Evolutionary conservation across 1,140 invertebrate genomes (phyloP).

Genomic region (Tetramorium alpestre): DNA sequence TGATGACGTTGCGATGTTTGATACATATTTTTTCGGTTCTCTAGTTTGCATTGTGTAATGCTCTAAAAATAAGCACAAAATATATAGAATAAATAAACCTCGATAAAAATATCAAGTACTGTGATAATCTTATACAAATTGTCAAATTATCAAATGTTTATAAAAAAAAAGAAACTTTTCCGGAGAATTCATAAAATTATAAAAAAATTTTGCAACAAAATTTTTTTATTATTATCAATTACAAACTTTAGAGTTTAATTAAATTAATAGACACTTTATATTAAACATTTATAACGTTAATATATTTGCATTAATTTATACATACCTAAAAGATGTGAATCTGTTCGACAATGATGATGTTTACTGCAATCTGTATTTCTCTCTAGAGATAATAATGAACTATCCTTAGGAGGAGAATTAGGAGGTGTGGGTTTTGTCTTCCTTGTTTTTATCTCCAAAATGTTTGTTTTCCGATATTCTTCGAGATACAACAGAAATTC

Average conservation of each 20-base stretch:
- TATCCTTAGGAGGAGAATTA: constrained; percentile 69
- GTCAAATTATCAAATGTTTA: neutral
- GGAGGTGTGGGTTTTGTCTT: constrained; percentile 72
- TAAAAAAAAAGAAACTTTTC: neutral
- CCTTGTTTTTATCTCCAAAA: constrained; percentile 79
- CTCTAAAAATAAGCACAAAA: constrained; percentile 13
- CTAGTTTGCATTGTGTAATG: constrained; percentile 5
- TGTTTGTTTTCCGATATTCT: constrained; percentile 84
- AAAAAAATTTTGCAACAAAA: neutral
- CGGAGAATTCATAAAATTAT: neutral
- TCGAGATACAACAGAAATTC: constrained; percentile 87
- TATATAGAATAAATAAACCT: neutral
- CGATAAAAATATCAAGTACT: neutral
- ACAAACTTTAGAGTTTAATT: neutral
- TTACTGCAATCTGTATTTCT: constrained; percentile 16
- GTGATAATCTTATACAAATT: neutral
- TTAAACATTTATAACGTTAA: neutral
- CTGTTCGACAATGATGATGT: constrained; percentile 13
- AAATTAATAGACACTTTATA: neutral
- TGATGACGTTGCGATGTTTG: constrained; percentile 35
- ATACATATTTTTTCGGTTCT: constrained; percentile 3
- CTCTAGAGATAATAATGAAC: neutral
- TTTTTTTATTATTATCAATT: neutral
- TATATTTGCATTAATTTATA: constrained; percentile 45
- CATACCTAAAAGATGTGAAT: constrained; percentile 31